Evolutionary conservation across 2,797 vertebrate genomes (phyloP).

Genomic region (Enteromius argenteus): DNA sequence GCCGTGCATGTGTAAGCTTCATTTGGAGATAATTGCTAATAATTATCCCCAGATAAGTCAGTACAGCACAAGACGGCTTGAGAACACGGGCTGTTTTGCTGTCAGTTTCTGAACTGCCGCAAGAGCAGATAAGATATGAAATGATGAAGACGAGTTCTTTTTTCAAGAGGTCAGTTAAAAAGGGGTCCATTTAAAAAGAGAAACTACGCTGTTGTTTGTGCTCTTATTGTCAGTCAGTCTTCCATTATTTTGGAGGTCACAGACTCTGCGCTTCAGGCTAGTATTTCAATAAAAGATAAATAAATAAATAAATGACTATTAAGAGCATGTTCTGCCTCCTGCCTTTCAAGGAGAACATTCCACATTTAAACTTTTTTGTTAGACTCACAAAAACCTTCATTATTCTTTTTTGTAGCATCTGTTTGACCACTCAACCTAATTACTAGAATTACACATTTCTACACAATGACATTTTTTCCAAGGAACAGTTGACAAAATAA

Average conservation of each 20-base stretch:
- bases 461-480: neutral
- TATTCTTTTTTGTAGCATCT: slow-evolving; percentile 43
- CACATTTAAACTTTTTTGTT: slow-evolving; percentile 45
- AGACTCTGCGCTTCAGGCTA: slow-evolving; percentile 66
- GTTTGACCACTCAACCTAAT: slow-evolving; percentile 67
- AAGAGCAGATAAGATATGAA: slow-evolving; percentile 24
- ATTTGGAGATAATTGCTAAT: slow-evolving; percentile 76
- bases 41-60: slow-evolving; percentile 73
- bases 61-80: slow-evolving; percentile 49
- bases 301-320: slow-evolving; percentile 23
- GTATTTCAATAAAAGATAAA: slow-evolving; percentile 63
- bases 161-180: slow-evolving; percentile 6
- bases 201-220: slow-evolving; percentile 47
- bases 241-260: slow-evolving; percentile 77
- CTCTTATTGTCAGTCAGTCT: slow-evolving; percentile 72
- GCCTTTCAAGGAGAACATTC: slow-evolving; percentile 69
- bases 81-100: slow-evolving; percentile 39
- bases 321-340: slow-evolving; percentile 58
- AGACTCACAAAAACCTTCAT: slow-evolving; percentile 62
- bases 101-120: slow-evolving; percentile 2
- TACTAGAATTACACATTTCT: slow-evolving; percentile 67
- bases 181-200: slow-evolving; percentile 50
- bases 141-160: slow-evolving; percentile 15
- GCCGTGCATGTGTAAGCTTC: slow-evolving; percentile 66
- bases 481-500: neutral